A percentile compares a stretch with the other conserved stretches of the same genome.
Evolutionary conservation across 1,140 invertebrate species (phyloP).

Genomic region (Diplogasteroides magnus): DNA sequence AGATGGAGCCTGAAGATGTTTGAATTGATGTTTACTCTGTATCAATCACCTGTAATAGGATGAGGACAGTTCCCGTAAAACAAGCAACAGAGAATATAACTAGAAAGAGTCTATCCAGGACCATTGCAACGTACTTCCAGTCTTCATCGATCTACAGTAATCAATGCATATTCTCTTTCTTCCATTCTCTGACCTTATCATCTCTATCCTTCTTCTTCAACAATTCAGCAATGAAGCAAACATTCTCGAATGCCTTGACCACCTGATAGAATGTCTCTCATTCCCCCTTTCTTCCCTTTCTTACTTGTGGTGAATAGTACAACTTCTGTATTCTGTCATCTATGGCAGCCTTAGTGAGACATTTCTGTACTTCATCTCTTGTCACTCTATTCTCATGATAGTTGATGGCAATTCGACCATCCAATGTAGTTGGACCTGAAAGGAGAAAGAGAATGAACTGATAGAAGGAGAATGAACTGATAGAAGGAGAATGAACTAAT

Average conservation of each 20-base stretch:
- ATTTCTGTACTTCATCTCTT: slow-evolving; percentile 31
- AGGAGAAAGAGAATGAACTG: no score
- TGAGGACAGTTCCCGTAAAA: slow-evolving; percentile 61
- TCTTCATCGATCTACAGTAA: slow-evolving; percentile 63
- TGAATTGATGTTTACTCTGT: background rate
- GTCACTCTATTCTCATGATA: slow-evolving; percentile 45
- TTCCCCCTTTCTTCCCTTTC: background rate
- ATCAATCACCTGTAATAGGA: slow-evolving; percentile 69
- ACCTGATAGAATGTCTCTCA: slow-evolving; percentile 22
- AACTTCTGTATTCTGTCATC: slow-evolving; percentile 45
- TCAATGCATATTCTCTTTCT: background rate
- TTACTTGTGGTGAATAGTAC: slow-evolving; percentile 47
- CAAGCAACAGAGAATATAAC: slow-evolving; percentile 93
- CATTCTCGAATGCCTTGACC: slow-evolving; percentile 53
- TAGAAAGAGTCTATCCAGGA: slow-evolving; percentile 91
- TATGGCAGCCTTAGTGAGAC: slow-evolving; percentile 24
- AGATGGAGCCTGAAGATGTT: background rate
- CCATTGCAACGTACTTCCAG: slow-evolving; percentile 99
- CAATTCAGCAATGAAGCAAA: slow-evolving; percentile 54
- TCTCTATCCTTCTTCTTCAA: slow-evolving; percentile 54
- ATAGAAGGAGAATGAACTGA: background rate
- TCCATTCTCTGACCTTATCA: slow-evolving; percentile 40
- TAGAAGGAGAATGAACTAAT: background rate
- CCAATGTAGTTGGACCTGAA: slow-evolving; percentile 24
- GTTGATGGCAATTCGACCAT: slow-evolving; percentile 39